Conservation (phyloP, 2,797 vertebrate genomes). For the Rhincodon typus region DNA sequence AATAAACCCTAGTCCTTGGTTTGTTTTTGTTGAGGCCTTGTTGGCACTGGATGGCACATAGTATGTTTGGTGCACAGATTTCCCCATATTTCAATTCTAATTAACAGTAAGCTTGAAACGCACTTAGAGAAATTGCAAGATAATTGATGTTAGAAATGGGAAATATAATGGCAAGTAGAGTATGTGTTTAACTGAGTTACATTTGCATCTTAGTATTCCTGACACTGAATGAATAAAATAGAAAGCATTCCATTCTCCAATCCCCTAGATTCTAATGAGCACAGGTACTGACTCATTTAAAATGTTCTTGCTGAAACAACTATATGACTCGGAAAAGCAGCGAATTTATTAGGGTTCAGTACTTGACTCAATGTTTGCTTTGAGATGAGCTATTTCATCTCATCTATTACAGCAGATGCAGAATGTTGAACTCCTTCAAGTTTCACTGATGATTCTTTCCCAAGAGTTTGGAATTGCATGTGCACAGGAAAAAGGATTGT, state of each 20-base stretch:
- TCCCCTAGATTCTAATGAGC: neutral
- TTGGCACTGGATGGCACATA: no score
- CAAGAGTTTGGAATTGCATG: neutral
- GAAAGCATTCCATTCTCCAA: neutral
- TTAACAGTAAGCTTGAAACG: neutral
- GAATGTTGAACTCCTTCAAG: neutral
- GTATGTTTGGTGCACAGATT: no score
- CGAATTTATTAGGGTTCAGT: neutral
- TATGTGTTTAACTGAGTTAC: neutral
- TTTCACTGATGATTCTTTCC: slow-evolving; percentile 12
- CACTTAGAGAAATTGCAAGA: no score
- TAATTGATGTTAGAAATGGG: neutral
- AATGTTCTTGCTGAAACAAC: neutral
- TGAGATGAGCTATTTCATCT: neutral
- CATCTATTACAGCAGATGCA: neutral
- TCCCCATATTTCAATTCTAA: no score
- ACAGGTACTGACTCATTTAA: neutral
- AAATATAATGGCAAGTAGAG: neutral
- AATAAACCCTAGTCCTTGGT: no score
- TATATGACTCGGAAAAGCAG: neutral
- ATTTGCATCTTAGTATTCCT: neutral
- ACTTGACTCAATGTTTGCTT: neutral
- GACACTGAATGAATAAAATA: neutral
- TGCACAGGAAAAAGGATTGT: neutral
- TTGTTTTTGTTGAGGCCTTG: no score